Base-by-base conservation (phyloP, 2,888 invertebrate genomes). In the Cryptus armator region DNA sequence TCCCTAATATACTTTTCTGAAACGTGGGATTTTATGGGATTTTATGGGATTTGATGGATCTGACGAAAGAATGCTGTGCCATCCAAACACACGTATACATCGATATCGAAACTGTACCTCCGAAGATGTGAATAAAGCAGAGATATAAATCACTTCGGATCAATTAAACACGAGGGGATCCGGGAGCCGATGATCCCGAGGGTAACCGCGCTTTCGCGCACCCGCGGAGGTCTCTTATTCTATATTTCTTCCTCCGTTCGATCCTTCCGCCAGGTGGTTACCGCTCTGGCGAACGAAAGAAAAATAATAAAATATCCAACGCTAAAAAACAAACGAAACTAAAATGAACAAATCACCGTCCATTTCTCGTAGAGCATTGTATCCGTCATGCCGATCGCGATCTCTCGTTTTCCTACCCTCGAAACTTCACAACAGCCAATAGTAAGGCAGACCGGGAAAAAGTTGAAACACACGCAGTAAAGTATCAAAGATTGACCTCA, bases 141-240 rank as follows among this genome's bases (percentile, higher is more conserved):
- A 86, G 79, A 89, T 91, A 92, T 92, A 92, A 92, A 92, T 92
- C 92, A 92, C 91, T 88, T 87, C 83, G 89, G 92, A 92, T 92
- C 92, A 92, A 92, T 92, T 92, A 92, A 91, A 92, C 91, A 92
- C 91, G 90, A 91, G 91, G 79, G 90, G 89, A 91, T 91, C 91
- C 37, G 91, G 89, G 88, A 89, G 91, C 88, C 89, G 91, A 91
- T 90, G 90, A 91, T 91, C 90, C 91, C 88, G 87, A 6, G 51
- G 66, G 68, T 59, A 68, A 44, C 37, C 19, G 72, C 56, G 71
- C 64, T 1, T 37, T 37, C 37, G 64, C 71, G 44, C 70, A 53
- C 37, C 43, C 48, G 16, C 24, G 16, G 56, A 51, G 56, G 53
- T 12, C 44, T 72, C 53, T 10, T 44, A 29, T 80, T 79, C 59